phyloP scores from a whole-genome alignment of 1,140 invertebrate species.

The Acromyrmex charruanus region DNA sequence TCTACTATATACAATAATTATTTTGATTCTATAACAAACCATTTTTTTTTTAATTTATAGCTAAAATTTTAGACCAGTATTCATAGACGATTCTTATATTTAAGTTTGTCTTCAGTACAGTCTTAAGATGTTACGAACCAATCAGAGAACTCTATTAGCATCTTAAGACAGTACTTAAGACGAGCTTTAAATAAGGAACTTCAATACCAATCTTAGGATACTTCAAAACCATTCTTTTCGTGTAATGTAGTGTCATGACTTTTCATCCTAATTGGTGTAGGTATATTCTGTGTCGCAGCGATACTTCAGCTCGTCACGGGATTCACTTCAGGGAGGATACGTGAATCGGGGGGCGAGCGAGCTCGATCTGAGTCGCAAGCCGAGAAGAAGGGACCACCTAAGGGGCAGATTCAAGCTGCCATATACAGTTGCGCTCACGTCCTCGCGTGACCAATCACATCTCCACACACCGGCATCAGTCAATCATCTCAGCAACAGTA shows the following conservation, averaged over 20 bases:
- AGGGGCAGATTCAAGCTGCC: constrained; percentile 90
- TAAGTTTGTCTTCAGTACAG: no score
- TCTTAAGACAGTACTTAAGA: no score
- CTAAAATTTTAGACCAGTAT: no score
- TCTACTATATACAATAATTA: no score
- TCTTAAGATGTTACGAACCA: no score
- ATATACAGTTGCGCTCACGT: constrained; percentile 88
- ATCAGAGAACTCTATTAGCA: no score
- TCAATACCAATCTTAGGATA: no score
- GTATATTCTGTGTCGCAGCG: constrained; percentile 86
- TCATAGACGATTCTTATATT: no score
- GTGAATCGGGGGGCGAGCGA: constrained; percentile 90
- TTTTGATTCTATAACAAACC: no score
- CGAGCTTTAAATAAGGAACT: no score
- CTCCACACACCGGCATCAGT: constrained; percentile 88
- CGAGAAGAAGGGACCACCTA: constrained; percentile 88
- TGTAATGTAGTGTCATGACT: neutral
- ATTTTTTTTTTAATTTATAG: no score
- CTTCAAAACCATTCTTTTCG: neutral
- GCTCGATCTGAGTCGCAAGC: constrained; percentile 91
- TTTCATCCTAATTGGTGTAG: constrained; percentile 76
- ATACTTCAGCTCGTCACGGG: constrained; percentile 91
- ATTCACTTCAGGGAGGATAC: constrained; percentile 91
- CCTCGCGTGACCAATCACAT: constrained; percentile 88
- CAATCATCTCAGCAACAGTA: constrained; percentile 89